phyloP scores from a whole-genome alignment of 1,140 invertebrate species.

The Heliconius congener region DNA sequence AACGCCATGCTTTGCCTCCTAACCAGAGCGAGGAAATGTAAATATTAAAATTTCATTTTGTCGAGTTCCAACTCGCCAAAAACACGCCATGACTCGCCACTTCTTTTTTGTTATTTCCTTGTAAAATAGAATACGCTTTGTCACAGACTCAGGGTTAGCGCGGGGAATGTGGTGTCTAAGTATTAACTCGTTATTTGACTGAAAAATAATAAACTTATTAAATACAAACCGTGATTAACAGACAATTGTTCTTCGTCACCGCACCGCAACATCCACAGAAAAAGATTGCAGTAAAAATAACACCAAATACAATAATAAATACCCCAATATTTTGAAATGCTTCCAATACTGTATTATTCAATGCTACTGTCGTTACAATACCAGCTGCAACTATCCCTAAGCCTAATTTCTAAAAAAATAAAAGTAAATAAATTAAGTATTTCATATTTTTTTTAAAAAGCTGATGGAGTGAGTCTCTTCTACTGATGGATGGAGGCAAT shows the following conservation, averaged over 20 bases:
- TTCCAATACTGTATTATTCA: background rate
- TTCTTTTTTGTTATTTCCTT: too few relatives aligned
- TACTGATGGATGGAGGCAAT: too few relatives aligned
- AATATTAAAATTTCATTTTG: too few relatives aligned
- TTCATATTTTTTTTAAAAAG: too few relatives aligned
- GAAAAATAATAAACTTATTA: slow-evolving; percentile 1
- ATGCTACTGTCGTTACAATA: background rate
- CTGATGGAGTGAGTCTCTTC: too few relatives aligned
- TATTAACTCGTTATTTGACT: background rate
- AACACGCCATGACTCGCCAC: too few relatives aligned
- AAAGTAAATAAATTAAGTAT: background rate
- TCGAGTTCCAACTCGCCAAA: too few relatives aligned
- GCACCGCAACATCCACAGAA: slow-evolving; percentile 28
- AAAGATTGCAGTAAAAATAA: slow-evolving; percentile 20
- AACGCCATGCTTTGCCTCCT: too few relatives aligned
- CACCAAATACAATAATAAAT: background rate
- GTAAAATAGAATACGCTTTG: too few relatives aligned
- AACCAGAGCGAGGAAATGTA: too few relatives aligned
- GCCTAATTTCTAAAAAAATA: background rate
- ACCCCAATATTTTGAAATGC: background rate
- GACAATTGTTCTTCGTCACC: slow-evolving; percentile 14
- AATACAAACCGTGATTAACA: slow-evolving; percentile 16
- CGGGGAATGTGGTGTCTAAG: too few relatives aligned
- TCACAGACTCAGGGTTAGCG: too few relatives aligned
- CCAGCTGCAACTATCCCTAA: background rate